Evolutionary conservation across 2,888 invertebrate genomes (phyloP), one percentile per base, ranked within the genome.

Genomic region (Dinocampus coccinellae): DNA sequence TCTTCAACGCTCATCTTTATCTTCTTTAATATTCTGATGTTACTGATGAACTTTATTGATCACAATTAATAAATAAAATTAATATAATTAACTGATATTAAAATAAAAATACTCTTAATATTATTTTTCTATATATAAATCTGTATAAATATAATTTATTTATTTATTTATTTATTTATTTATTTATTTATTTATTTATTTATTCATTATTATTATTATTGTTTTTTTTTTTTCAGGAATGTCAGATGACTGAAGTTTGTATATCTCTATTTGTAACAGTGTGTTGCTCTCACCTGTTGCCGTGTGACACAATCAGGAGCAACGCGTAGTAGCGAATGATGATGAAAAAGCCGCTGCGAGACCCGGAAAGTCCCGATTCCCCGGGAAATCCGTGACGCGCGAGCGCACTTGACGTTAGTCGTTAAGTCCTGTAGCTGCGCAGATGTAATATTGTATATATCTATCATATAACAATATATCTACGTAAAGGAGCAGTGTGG

Each of bases 1-100:
- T 93, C 93, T 85, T 96, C 95, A 84, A 97, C 94, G 85, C 91
- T 92, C 92, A 93, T 93, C 81, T 85, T 88, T 60, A 65, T 62
- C 66, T 61, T 26, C 29, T 3, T 58, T n/a, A 24, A 1, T 13
- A 20, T 57, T 26, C 58, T 33, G n/a, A 7, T 11, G 9, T 11
- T 39, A 4, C 2, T 58, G 53, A 55, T 24, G 3, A 13, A n/a
- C 34, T 53, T 29, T 52, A 52, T 53, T 24, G n/a, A 55, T 26
- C 26, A 13, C 16, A 20, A 20, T 66, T 13, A 55, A 52, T 55
- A 16, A 16, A 33, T n/a, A 29, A 16, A 55, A 24, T 55, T 7
- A 7, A 29, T 29, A 4, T 29, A 29, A 29, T 29, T 29, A 29
- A n/a, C n/a, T n/a, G n/a, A n/a, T n/a, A n/a, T n/a, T n/a, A n/a